These are phyloP conservation scores for Emesis castigata DNA, from an alignment of 2,888 invertebrate genomes.

Conservation along the genomic window DNA sequence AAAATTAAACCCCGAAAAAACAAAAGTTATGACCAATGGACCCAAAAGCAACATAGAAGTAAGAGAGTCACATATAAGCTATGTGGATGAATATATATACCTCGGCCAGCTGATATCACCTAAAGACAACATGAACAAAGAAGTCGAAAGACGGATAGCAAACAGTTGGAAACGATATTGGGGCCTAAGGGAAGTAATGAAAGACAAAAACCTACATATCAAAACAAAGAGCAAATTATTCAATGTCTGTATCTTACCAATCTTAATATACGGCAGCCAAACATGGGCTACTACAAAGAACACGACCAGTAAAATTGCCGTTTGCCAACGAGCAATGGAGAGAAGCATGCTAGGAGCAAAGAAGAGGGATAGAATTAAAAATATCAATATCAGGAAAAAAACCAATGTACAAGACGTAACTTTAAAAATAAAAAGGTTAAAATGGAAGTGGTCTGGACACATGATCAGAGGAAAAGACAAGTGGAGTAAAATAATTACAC, in stretches of 20 bases:
- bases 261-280: neutral
- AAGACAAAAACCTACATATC: neutral
- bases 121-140: neutral
- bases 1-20: neutral
- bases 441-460: constrained; percentile 19
- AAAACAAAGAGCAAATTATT: neutral
- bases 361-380: neutral
- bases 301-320: neutral
- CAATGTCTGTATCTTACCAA: neutral
- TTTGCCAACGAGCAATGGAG: constrained; percentile 2
- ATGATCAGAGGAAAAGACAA: too few species aligned
- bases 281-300: neutral
- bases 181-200: neutral
- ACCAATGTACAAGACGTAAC: constrained; percentile 33
- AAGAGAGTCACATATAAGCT: neutral
- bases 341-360: neutral
- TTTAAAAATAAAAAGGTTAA: constrained; percentile 39
- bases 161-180: neutral
- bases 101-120: neutral
- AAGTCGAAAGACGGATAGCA: neutral
- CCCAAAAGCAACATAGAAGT: neutral
- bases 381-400: constrained; percentile 25
- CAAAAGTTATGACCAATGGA: neutral
- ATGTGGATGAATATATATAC: neutral
- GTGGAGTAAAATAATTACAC: too few species aligned